phyloP scores from a whole-genome alignment of 2,113 vertebrate genomes.

The Piaya cayana region DNA sequence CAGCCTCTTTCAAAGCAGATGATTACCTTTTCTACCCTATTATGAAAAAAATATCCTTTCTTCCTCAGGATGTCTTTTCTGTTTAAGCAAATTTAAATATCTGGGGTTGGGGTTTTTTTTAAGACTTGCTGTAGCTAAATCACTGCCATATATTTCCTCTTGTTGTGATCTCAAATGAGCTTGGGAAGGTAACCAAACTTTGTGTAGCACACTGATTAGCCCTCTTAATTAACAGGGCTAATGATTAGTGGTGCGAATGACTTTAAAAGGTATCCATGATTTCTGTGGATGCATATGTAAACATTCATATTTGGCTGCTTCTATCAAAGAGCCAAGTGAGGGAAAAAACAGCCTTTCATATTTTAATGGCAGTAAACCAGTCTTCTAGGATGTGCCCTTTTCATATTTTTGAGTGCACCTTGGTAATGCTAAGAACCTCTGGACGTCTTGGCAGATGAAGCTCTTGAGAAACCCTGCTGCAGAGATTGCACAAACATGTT shows the following conservation, averaged over 20 bases:
- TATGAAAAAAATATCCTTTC: background rate
- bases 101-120: background rate
- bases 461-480: background rate
- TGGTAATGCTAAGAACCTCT: background rate
- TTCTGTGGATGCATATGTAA: background rate
- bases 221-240: background rate
- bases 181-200: background rate
- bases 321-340: background rate
- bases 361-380: background rate
- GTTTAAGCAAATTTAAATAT: background rate
- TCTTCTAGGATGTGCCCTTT: background rate
- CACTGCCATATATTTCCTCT: background rate
- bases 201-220: background rate
- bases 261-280: background rate
- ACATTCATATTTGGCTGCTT: background rate
- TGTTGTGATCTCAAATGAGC: background rate
- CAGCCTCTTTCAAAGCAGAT: background rate
- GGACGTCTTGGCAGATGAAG: background rate
- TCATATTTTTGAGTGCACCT: background rate
- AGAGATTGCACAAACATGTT: background rate
- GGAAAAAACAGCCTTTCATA: background rate
- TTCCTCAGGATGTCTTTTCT: background rate
- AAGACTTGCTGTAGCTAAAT: background rate
- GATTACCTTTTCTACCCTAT: background rate
- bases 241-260: background rate